Evolutionary conservation across 2,888 invertebrate genomes (phyloP), one percentile per base, ranked within the genome.

Genomic region (Tineola bisselliella): DNA sequence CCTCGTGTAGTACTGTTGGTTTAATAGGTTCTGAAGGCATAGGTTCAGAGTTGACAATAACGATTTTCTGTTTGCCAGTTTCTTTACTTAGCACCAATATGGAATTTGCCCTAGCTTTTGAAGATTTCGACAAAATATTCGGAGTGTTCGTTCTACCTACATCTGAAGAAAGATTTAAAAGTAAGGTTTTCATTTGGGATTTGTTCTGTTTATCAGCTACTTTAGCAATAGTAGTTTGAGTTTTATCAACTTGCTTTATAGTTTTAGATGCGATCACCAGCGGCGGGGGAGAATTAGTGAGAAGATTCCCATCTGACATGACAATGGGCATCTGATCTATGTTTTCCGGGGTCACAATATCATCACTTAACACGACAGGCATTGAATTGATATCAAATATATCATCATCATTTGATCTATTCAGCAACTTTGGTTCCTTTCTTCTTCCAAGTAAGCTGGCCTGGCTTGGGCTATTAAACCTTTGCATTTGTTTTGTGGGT

Each of bases 331-430:
- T 90, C 69, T 90, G 91, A 66, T 92, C 91, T 60, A 92, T 90
- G 67, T 79, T 90, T 69, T 92, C 92, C 0, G 91, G 89, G 0
- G 91, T 91, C 62, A 92, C 75, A 44, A 91, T 88, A 67, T 92
- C 92, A 66, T 93, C 93, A 33, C 91, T 91, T 48, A 93, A 74
- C 3, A 93, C 91, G 64, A 93, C 91, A 0, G 93, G 93, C 91
- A 93, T 92, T 1, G 92, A 92, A 73, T 91, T 91, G 38, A 93
- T 93, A 71, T 93, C 93, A 65, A 93, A 90, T 62, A 81, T 71
- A 61, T 88, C 88, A 64, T 89, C 89, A 63, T 65, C 60, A 38
- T 44, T 66, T 58, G 0, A 70, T 61, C 58, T 30, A 18, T 59
- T 31, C 12, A 62, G 52, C 19, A 62, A 63, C 66, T 79, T 84